A percentile compares a stretch with the other conserved stretches of the same genome.
These are phyloP conservation scores for Trogon surrucura DNA, from an alignment of 2,113 vertebrate genomes.

Conservation along the genomic window DNA sequence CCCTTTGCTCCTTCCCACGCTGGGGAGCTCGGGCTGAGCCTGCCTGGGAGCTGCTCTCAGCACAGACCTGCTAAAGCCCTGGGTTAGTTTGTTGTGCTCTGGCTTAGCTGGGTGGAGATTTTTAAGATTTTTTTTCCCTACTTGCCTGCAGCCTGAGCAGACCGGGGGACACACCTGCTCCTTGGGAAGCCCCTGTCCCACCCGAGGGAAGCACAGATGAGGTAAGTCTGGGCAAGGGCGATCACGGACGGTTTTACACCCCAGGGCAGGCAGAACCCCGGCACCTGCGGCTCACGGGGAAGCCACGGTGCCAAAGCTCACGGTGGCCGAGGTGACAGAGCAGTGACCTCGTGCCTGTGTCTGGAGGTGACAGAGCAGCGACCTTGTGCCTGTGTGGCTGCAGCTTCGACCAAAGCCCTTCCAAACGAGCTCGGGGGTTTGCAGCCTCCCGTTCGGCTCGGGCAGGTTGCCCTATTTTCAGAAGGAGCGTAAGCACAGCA, in stretches of 20 bases:
- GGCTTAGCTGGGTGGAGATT: neutral
- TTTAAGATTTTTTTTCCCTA: neutral
- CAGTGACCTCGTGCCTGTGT: too few relatives aligned
- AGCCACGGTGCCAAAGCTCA: too few relatives aligned
- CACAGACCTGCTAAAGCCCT: accelerated
- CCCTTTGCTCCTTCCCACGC: neutral
- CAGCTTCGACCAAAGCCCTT: neutral
- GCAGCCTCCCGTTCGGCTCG: accelerated
- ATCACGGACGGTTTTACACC: accelerated
- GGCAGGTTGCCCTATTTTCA: accelerated
- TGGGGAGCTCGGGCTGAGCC: neutral
- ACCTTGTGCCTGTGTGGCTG: neutral
- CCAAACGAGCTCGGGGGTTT: accelerated
- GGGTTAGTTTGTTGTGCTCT: neutral
- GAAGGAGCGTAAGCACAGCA: neutral
- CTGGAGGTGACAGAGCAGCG: too few relatives aligned
- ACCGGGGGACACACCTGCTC: too few relatives aligned
- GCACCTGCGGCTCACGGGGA: too few relatives aligned
- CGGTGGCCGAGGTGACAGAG: too few relatives aligned
- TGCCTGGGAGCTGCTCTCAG: accelerated
- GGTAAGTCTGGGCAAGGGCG: neutral
- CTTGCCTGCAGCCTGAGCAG: neutral
- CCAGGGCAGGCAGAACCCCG: neutral
- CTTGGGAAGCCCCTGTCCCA: neutral
- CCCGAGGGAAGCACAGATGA: accelerated